Base-by-base conservation (phyloP, 2,797 vertebrate genomes). In the Leptoclinus maculatus region DNA sequence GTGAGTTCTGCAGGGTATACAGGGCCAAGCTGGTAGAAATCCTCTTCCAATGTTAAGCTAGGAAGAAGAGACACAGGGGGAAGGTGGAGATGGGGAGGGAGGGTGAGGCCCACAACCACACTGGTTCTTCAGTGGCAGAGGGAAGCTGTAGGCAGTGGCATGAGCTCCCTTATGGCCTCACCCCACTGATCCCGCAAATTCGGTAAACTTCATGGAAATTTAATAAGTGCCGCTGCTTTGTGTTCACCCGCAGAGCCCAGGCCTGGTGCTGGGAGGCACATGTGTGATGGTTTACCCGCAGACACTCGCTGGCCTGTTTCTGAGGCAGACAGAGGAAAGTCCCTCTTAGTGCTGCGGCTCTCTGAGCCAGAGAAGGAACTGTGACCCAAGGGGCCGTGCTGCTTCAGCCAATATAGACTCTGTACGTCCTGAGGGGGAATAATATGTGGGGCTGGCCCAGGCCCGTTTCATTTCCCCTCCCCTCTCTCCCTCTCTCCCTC, bases 151-250 rank as follows among this genome's bases (percentile, higher is more conserved):
- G 94, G 93, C 93, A 54, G 92, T 59, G 75, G 86, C 83, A 91
- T 53, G 71, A 74, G 82, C 85, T 91, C 87, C 91, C 93, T 68
- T 75, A 91, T 66, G 84, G 93, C 93, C 83, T 92, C 88, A 93
- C 91, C 93, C 94, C 90, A 92, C 93, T 90, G 93, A 95, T 95
- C 94, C 93, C 83, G 77, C 94, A 95, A 95, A 96, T 95, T 94
- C 76, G 83, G 95, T 96, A 93, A 95, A 94, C 93, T 94, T 96
- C 92, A 94, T 95, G 94, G 95, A 95, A 95, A 96, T 95, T 88
- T 95, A 96, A 96, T 95, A 93, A 95, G 92, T 83, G 90, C 85
- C 39, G 86, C 91, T 85, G 93, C 89, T 95, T 96, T 96, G 94
- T 89, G 82, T 92, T 91, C 87, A 90, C 93, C 94, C 92, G 78